Evolutionary conservation across 2,113 vertebrate genomes (phyloP).

Genomic region (Megaptera novaeangliae): DNA sequence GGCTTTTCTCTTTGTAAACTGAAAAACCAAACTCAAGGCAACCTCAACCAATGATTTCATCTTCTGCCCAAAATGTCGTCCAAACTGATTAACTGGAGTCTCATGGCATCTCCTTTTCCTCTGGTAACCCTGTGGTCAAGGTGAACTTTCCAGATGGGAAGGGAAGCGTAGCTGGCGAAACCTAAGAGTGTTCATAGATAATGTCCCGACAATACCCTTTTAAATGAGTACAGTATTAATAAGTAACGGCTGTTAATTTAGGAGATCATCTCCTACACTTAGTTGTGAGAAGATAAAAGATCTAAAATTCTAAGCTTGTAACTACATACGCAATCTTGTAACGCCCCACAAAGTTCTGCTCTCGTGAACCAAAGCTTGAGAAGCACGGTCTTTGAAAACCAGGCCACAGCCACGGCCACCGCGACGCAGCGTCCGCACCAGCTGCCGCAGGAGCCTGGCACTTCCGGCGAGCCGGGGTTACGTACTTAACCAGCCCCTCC

Average conservation of each 20-base stretch:
- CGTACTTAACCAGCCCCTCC: fast-evolving
- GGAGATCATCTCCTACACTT: background rate
- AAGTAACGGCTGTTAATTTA: background rate
- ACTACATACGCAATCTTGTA: background rate
- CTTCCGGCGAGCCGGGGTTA: background rate
- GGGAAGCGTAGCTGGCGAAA: background rate
- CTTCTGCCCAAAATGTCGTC: background rate
- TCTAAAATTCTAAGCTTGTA: background rate
- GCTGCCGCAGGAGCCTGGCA: fast-evolving
- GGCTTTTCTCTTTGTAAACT: background rate
- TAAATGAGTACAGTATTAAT: background rate
- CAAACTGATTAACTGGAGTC: background rate
- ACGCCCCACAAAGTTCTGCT: background rate
- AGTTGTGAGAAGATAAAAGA: background rate
- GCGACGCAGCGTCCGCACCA: fast-evolving
- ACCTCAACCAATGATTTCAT: background rate
- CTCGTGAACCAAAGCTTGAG: background rate
- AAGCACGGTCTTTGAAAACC: background rate
- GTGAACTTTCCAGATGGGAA: background rate
- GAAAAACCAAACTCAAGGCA: background rate
- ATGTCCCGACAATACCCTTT: background rate
- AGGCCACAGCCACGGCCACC: background rate
- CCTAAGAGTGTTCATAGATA: background rate
- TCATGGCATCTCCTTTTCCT: background rate
- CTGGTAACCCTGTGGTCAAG: background rate